phyloP scores from a whole-genome alignment of 2,888 invertebrate species.

The Ophonus ardosiacus region DNA sequence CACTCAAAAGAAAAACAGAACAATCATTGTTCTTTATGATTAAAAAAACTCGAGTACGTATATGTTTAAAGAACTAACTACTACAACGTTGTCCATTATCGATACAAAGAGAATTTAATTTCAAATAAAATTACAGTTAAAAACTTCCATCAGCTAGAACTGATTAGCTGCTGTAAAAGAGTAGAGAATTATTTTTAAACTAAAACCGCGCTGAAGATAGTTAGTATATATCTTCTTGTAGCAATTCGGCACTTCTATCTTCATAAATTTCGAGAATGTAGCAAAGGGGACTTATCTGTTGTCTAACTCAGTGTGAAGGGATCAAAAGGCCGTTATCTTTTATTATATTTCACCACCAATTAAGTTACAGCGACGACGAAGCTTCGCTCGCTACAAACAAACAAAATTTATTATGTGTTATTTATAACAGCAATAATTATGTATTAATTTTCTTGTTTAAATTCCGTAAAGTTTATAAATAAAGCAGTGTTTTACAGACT shows the following conservation, averaged over 20 bases:
- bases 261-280: constrained; percentile 71
- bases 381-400: neutral
- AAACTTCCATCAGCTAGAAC: constrained; percentile 13
- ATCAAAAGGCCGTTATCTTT: constrained; percentile 69
- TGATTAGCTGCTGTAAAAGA: constrained; percentile 16
- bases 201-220: neutral
- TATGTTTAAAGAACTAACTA: constrained; percentile 13
- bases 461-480: constrained; percentile 38
- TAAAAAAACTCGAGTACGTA: constrained; percentile 28
- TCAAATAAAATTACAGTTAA: constrained; percentile 31
- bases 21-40: constrained; percentile 36
- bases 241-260: constrained; percentile 68
- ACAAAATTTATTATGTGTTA: constrained; percentile 32
- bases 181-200: constrained; percentile 32
- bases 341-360: constrained; percentile 69
- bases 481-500: constrained; percentile 10
- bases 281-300: constrained; percentile 71
- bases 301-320: constrained; percentile 72
- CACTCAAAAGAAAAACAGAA: constrained; percentile 29
- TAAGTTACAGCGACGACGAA: constrained; percentile 64
- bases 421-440: constrained; percentile 35
- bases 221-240: constrained; percentile 36
- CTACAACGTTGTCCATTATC: constrained; percentile 9
- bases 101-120: constrained; percentile 20
- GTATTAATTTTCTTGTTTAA: constrained; percentile 42